Evolutionary conservation across 2,113 vertebrate species (phyloP), one percentile per base, ranked within the genome.

Genomic region (Coregonus clupeaformis): DNA sequence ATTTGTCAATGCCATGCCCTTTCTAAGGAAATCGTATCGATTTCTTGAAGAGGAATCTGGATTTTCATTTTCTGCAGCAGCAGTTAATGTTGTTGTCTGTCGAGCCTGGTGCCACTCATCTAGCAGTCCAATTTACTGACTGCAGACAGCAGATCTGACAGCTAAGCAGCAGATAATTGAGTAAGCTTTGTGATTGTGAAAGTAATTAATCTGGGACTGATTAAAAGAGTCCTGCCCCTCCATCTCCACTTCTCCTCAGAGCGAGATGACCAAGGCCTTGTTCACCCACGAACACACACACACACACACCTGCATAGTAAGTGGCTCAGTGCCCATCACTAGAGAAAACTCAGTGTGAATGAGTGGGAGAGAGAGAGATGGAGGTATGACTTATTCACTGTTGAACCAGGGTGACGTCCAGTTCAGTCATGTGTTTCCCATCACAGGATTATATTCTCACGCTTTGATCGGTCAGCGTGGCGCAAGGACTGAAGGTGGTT

Each of bases 161-260:
- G 81, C 16, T 16, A 52, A 52, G 70, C 81, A 81, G 79, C 67
- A 74, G 73, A 83, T 89, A 87, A 87, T 85, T 73, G 81, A 81
- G 84, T 78, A 67, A 82, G 85, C 86, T 86, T 85, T 81, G 76
- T 73, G 73, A 82, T 76, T 85, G 74, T 73, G 65, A 81, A 88
- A 52, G 84, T 82, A 86, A 90, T 89, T 88, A 87, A 86, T 89
- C 80, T 74, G 78, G 62, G 77, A 36, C 77, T 88, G 83, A 91
- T 90, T 89, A 87, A 42, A 42, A 42, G 52, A 69, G 71, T 16
- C 71, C 73, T 80, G 80, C 52, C 52, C 20, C 52, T 55, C 14
- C 57, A 16, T 36, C 57, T 60, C 57, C 57, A 22, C 20, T 55
- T 55, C 14, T 60, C 57, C 6, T 7, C 6, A 22, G 57, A 60